Evolutionary conservation across 2,113 vertebrate species (phyloP), one percentile per base, ranked within the genome.

Genomic region (Tauraco erythrolophus): DNA sequence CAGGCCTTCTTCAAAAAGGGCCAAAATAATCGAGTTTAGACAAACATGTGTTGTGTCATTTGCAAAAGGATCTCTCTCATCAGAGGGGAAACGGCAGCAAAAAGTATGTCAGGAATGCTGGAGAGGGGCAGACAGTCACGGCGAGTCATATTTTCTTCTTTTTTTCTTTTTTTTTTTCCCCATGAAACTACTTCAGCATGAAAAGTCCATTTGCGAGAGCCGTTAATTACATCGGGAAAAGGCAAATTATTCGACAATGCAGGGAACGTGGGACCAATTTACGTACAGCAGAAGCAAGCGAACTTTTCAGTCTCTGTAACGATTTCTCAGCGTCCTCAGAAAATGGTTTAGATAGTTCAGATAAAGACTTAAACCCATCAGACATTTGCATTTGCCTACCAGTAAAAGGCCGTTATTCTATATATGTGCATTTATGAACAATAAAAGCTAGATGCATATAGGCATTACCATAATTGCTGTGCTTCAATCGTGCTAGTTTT

Each of bases 101-200:
- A 77, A 97, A 91, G 56, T 65, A 96, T 95, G 91, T 25, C 65
- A 95, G 92, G 94, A 97, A 97, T 96, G 91, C 61, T 95, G 89
- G 94, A 95, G 94, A 94, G 56, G 69, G 86, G 74, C 91, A 95
- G 91, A 84, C 68, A 92, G 91, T 95, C 86, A 94, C 28, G 4
- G 61, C 39, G 1, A 94, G 69, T 94, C 72, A 54, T 30, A 48
- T 71, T 94, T 92, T 89, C 84, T 91, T 43, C 28, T 48, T n/a
- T 3, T 16, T 41, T 57, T 61, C 46, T 37, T 5, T 10, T 2
- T 60, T 35, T 35, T 48, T 48, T 48, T 56, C 30, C 2, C 7
- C 25, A 37, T 43, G 66, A 80, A 97, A 88, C 37, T 95, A 53
- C 53, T 89, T 74, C 77, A 95, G 86, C 56, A 82, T 50, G 64